Percentiles rank a stretch among this genome's conserved stretches.
Evolutionary conservation across 2,113 vertebrate genomes (phyloP).

Genomic region (Prinia subflava): DNA sequence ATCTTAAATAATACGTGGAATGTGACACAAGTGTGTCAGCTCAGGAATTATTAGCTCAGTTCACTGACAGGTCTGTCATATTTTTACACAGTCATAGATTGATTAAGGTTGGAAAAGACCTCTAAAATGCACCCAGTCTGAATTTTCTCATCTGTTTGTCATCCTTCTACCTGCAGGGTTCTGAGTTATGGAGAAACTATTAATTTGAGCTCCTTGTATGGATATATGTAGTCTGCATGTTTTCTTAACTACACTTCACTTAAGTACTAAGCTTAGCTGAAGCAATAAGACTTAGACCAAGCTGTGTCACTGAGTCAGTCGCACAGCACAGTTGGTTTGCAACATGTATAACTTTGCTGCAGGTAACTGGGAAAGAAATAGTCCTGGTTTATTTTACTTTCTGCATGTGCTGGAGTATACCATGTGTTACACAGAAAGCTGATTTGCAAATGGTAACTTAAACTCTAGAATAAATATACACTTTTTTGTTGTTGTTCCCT

Average conservation of each 20-base stretch:
- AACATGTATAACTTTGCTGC: neutral
- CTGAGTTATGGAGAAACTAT: neutral
- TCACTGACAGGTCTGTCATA: neutral
- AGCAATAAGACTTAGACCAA: neutral
- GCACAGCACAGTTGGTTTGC: neutral
- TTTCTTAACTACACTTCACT: neutral
- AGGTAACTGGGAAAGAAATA: neutral
- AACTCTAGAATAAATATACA: neutral
- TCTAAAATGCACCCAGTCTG: neutral
- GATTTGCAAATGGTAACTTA: neutral
- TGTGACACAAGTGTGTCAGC: neutral
- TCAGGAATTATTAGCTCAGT: neutral
- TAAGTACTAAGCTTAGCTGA: neutral
- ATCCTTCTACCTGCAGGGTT: neutral
- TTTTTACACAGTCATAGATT: neutral
- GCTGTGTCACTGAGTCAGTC: neutral
- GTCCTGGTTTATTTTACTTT: neutral
- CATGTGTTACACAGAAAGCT: neutral
- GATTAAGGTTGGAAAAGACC: neutral
- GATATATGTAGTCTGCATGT: neutral
- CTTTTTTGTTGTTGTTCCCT: neutral
- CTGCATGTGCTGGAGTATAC: neutral
- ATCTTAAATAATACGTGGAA: neutral
- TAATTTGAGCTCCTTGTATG: neutral
- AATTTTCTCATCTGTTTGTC: neutral